Evolutionary conservation across 1,140 invertebrate species (phyloP), one percentile per base, ranked within the genome.

Genomic region (Drosophila yakuba): DNA sequence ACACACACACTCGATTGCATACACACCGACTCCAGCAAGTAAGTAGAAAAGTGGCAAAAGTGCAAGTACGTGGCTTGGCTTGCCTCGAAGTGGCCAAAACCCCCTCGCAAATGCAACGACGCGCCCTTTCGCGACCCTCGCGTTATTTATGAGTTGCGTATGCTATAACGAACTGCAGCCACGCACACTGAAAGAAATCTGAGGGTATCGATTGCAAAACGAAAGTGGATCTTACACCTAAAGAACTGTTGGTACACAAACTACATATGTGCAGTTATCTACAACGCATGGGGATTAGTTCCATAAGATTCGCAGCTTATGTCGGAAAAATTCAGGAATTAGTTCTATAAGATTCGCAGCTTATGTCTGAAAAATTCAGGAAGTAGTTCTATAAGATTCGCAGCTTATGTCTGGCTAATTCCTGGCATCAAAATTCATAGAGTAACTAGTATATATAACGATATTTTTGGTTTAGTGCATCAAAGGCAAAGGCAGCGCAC

Each of bases 121-220:
- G 48, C n/a, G n/a, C 14, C 48, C 48, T 4, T 35, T 32, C n/a
- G 48, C 48, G 25, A 51, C 48, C 48, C 48, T 51, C 47, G 44
- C 83, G 71, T 88, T 88, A 88, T 88, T 88, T 88, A 88, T 88
- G 84, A 83, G 75, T 89, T 89, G 84, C 83, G 85, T 88, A 83
- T 82, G 75, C 52, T 76, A 83, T 88, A 88, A 86, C 83, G 82
- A 86, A 86, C 83, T 79, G 74, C 61, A 85, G 51, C 45, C 57
- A 60, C 48, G 57, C 58, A 45, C 50, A 52, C 50, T 2, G 50
- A 20, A 20, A 52, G 50, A 52, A 52, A 52, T 10, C 15, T 3
- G 32, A 51, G 20, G 15, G 4, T 0, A 36, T 51, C 50, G 50
- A 51, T 51, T 48, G 45, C 15, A 6, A 11, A 36, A 4, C 28